Base-by-base conservation (phyloP, 2,888 invertebrate species). In the Temnothorax unifasciatus region DNA sequence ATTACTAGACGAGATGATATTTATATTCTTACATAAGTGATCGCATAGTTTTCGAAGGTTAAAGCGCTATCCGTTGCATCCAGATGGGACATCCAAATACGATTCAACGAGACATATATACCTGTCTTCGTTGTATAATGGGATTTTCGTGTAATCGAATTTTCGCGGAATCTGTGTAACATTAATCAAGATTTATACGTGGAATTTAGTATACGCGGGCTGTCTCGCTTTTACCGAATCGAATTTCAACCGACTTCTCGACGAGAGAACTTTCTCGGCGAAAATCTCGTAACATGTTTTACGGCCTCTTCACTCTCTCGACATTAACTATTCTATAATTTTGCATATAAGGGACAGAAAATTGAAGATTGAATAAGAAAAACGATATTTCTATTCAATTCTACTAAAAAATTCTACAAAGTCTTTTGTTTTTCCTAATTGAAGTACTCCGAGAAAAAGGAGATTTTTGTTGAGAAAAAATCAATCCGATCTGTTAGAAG, bases 31-130 rank as follows among this genome's bases (percentile, higher is more conserved):
- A 69, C 47, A 76, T n/a, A 44, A 21, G 6, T 41, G 6, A 38
- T 71, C 3, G 18, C 29, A 15, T 73, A 71, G 44, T 79, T 79
- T 73, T 79, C 71, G 59, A 79, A 79, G 73, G 73, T 73, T 79
- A 79, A 79, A 79, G 9, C 21, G 50, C 21, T 75, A 63, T 63
- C 44, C 44, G 21, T 13, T 57, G 4, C 5, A 44, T 54, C 13
- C 29, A 29, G 18, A 34, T 41, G 13, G n/a, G 41, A 71, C 15
- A 47, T 69, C 18, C 57, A 21, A 25, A 21, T 50, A 61, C 34
- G 15, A 34, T 50, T 75, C 18, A 74, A 75, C 15, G 4, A 3
- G 9, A 21, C 18, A 52, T 38, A 50, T 6, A n/a, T 5, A 29
- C 29, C 29, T 29, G 18, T 75, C 38, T 38, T 61, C 2, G 21